Base-by-base conservation (phyloP, 2,888 invertebrate species). In the Dolichomitus sp. region DNA sequence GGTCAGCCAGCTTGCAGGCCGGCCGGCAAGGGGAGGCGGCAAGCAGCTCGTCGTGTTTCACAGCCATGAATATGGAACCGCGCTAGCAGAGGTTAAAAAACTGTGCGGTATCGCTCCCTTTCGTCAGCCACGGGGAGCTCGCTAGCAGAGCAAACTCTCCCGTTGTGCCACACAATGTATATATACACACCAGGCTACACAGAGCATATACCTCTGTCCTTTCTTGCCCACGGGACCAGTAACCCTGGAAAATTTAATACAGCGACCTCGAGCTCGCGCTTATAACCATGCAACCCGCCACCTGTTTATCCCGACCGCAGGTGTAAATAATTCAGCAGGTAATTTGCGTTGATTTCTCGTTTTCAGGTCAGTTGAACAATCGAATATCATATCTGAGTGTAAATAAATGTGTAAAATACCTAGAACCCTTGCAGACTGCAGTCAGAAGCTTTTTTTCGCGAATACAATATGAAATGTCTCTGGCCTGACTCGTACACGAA, bases 11-110 rank as follows among this genome's bases (percentile, higher is more conserved):
- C 52, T 57, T 57, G 37, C 17, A 37, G 75, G 70, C 11, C 23
- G 65, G 42, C 66, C 23, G 65, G 42, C 66, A 52, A 27, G 66
- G 61, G 48, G 45, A 40, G 63, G 69, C 57, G 63, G 69, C 57
- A 74, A 52, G 59, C 42, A 33, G 72, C 76, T 83, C 83, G 79
- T 83, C 83, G 79, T 83, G 83, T 80, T 72, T 54, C 72, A 61
- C 45, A 37, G 52, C 80, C 70, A 83, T 83, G 83, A 83, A 83
- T 83, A 76, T 76, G 79, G 80, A 83, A 83, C 66, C 52, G 66
- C 63, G 48, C 54, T 33, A 27, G 40, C 33, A 40, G 45, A 50
- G 17, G 59, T 23, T 37, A 70, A 82, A 76, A 61, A 80, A 76
- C 48, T n/a, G 66, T 63, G 78, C 45, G 78, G 69, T 83, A 83